Evolutionary conservation across 2,797 vertebrate species (phyloP), one percentile per base, ranked within the genome.

Genomic region (Rhincodon typus): DNA sequence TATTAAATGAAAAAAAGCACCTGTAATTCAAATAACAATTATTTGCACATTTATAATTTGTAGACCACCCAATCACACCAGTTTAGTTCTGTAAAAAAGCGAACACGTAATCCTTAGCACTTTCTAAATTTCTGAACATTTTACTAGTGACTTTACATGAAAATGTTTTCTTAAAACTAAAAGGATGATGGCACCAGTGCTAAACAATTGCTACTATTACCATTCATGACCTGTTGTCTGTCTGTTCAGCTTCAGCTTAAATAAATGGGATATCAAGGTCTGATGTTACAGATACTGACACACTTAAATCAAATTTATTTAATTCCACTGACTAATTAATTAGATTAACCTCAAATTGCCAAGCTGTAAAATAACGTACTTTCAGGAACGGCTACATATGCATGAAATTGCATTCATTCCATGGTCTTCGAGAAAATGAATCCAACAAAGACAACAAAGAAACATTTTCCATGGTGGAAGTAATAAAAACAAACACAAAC

Each of bases 391-490:
- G 17, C 15, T n/a, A 62, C 50, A 90, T n/a, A 17, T n/a, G 87
- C 57, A 90, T 90, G 87, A 90, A 90, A 90, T 90, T 90, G 87
- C 57, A 90, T 62, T 90, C 53, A 90, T 62, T 62, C n/a, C n/a
- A 21, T 30, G 5, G 27, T 66, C 15, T 66, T 30, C 53, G 8
- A 90, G 30, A 17, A 66, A 90, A 66, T 66, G 57, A 90, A 90
- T 34, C 30, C 34, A 88, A 27, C 10, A 12, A 90, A 90, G 57
- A 27, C 5, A 21, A 66, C 57, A 62, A 90, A 62, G 53, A 62
- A 90, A 62, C 30, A 7, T 62, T 62, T 66, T 62, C 87, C 53
- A n/a, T 62, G n/a, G 30, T n/a, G 53, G 34, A 90, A 62, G 17
- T 62, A 90, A 17, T 84, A 42, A 1, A 87, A 87, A 87, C 42